phyloP scores from a whole-genome alignment of 2,113 vertebrate species.

The Laterallus jamaicensis region DNA sequence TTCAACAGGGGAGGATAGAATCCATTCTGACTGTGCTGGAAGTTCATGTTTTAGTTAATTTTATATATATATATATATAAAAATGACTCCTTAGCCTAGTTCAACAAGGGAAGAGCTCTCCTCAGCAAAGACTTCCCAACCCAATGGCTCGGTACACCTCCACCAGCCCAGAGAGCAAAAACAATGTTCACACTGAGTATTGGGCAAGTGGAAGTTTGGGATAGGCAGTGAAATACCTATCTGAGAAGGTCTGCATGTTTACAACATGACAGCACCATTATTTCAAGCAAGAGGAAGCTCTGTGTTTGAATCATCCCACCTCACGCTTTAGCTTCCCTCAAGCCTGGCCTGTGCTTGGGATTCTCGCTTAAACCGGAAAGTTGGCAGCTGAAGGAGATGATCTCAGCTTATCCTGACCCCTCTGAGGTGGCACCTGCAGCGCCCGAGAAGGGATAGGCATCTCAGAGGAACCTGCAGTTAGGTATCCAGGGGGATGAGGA shows the following conservation, averaged over 20 bases:
- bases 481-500: neutral
- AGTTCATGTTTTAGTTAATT: neutral
- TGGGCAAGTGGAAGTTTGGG: neutral
- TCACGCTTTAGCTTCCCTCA: neutral
- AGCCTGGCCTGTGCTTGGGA: neutral
- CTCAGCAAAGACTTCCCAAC: neutral
- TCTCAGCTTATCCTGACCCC: neutral
- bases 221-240: rapidly evolving
- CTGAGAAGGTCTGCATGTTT: neutral
- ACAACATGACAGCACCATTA: neutral
- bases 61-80: neutral
- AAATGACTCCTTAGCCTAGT: neutral
- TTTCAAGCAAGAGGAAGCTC: neutral
- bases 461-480: neutral
- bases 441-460: rapidly evolving
- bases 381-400: neutral
- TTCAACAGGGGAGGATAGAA: neutral
- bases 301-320: neutral
- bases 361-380: neutral
- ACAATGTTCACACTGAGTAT: neutral
- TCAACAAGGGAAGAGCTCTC: neutral
- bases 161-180: neutral
- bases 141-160: neutral
- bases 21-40: neutral
- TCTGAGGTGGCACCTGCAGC: neutral